Evolutionary conservation across 2,888 invertebrate genomes (phyloP), one percentile per base, ranked within the genome.

Genomic region (Melanostoma mellinum): DNA sequence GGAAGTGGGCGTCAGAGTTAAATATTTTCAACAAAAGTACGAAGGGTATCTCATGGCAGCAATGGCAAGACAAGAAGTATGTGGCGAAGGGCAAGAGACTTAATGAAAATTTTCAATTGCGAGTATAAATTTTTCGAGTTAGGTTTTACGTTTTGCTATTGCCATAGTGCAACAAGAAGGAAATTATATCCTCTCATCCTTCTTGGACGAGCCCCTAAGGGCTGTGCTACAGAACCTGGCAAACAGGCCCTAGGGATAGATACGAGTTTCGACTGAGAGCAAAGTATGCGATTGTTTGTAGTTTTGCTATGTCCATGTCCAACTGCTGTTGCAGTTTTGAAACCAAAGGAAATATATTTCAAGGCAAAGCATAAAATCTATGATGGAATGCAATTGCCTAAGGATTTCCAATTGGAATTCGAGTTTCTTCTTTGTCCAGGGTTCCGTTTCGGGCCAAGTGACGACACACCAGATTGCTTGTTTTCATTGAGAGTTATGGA

Each of bases 71-170:
- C 33, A 46, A 61, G 56, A 73, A 38, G 20, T 32, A 74, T 48
- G 50, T 58, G 9, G 68, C 52, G 69, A 75, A 80, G 73, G 80
- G 75, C 75, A 76, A 60, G 80, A 71, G 79, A 78, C 84, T 84
- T 79, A 84, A 84, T 84, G 84, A 84, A 84, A 79, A 84, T 84
- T 79, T 84, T 79, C 84, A 79, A 84, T 79, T 84, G 74, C 74
- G 60, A 75, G 71, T 55, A 79, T 84, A 79, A 58, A 79, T 84
- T 84, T 79, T 79, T 84, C 20, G 84, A 79, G 79, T 79, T 79
- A 69, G 74, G 63, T 67, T 61, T 67, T 56, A 46, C 20, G 20
- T 20, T 20, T 67, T 53, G 33, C 67, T 48, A 63, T 61, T 63
- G 48, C 61, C 63, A 35, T 46, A 46, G 32, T 30, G 60, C 65